Percentiles rank a stretch among this genome's conserved stretches.
phyloP scores from a whole-genome alignment of 2,797 vertebrate species.

The Etheostoma perlongum region DNA sequence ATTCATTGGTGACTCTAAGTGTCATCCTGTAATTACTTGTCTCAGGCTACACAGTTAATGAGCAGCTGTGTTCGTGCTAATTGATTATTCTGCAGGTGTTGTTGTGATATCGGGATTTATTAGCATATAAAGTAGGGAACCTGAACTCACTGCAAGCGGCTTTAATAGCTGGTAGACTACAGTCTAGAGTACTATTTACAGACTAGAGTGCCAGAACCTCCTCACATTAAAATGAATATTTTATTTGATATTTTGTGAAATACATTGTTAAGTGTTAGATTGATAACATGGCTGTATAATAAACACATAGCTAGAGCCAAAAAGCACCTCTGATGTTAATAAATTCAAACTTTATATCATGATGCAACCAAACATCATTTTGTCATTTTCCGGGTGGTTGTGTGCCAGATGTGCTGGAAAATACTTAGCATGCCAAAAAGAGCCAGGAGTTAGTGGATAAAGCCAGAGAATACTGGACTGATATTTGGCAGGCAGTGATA shows the following conservation, averaged over 20 bases:
- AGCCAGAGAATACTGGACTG: neutral
- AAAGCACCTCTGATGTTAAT: neutral
- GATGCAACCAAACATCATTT: neutral
- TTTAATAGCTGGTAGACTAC: neutral
- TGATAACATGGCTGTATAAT: neutral
- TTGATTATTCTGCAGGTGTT: conserved; percentile 55
- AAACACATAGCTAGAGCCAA: neutral
- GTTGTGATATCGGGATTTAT: conserved; percentile 36
- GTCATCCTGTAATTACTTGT: conserved; percentile 44
- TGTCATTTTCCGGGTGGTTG: neutral
- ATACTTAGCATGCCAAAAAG: neutral
- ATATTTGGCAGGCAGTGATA: neutral
- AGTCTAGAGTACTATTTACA: too few species aligned
- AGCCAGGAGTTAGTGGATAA: neutral
- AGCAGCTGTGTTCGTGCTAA: conserved; percentile 55
- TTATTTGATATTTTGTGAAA: neutral
- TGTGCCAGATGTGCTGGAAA: neutral
- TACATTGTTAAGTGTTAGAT: neutral
- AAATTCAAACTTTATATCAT: neutral
- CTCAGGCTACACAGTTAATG: conserved; percentile 53
- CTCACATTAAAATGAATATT: conserved; percentile 2
- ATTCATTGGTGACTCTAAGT: conserved; percentile 22
- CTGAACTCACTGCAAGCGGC: neutral
- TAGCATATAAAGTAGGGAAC: conserved; percentile 42
- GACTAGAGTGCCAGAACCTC: neutral